Conservation (phyloP, 2,797 vertebrate species). For the Pangasius larnaudii region DNA sequence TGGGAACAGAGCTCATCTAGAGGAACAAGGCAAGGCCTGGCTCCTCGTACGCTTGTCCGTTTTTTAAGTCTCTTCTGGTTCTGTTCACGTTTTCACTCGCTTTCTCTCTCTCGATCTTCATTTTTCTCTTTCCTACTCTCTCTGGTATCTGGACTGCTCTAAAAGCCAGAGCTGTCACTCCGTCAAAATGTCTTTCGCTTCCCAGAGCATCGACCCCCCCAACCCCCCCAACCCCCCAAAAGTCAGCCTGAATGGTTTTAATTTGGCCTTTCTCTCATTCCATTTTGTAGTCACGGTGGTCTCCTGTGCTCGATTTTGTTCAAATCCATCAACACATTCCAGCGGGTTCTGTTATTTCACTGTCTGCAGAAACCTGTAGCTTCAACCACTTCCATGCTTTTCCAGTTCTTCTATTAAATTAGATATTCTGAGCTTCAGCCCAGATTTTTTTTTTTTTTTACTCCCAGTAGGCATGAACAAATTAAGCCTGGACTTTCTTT, state of each 20-base stretch:
- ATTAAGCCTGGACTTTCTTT: neutral
- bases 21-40: conserved; percentile 48
- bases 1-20: conserved; percentile 57
- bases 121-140: neutral
- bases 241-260: conserved; percentile 46
- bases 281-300: conserved; percentile 23
- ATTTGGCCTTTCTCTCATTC: conserved; percentile 33
- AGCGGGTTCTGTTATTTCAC: conserved; percentile 38
- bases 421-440: neutral
- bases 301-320: conserved; percentile 32
- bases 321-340: conserved; percentile 35
- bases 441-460: neutral
- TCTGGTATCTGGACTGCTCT: neutral
- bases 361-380: conserved; percentile 18
- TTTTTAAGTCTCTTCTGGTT: neutral
- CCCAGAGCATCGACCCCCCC: neutral
- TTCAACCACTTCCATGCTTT: conserved; percentile 15
- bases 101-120: neutral
- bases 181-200: neutral
- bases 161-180: conserved; percentile 19
- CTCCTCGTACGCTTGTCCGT: conserved; percentile 10
- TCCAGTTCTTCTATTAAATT: conserved; percentile 15
- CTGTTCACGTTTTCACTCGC: neutral
- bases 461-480: neutral
- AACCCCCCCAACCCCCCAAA: neutral